These are phyloP conservation scores for Acropora tenuis DNA, from an alignment of 64 coral and sea anemone species.

Conservation along the genomic window DNA sequence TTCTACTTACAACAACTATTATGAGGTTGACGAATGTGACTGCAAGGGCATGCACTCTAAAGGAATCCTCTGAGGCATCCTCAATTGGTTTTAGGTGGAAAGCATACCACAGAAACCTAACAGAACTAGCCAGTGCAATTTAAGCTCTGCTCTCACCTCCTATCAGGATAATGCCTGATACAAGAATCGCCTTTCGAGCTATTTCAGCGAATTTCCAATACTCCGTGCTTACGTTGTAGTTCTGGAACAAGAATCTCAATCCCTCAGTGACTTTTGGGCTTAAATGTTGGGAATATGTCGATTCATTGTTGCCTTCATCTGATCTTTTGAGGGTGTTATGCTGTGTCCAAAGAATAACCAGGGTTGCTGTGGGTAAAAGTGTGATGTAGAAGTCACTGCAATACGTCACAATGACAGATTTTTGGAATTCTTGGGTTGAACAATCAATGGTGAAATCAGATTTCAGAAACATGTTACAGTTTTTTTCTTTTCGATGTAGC, in stretches of 20 bases:
- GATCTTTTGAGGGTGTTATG: neutral
- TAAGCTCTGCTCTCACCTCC: no score
- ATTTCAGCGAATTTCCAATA: constrained; percentile 65
- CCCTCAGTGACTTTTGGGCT: neutral
- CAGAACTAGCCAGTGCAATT: no score
- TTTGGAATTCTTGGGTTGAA: neutral
- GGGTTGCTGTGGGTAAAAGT: neutral
- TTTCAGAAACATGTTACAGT: constrained; percentile 13
- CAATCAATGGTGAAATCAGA: constrained; percentile 34
- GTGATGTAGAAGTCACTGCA: neutral
- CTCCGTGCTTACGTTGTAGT: constrained; percentile 37
- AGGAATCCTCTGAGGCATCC: no score
- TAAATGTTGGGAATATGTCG: no score
- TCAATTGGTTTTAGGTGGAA: no score
- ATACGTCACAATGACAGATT: neutral
- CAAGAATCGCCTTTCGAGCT: no score
- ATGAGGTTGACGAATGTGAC: no score
- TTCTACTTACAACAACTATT: no score
- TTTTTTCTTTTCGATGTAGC: neutral
- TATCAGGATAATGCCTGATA: no score
- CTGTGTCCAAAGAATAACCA: constrained; percentile 39
- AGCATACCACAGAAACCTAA: no score
- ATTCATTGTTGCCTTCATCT: no score
- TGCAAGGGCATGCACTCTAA: no score
- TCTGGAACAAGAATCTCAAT: constrained; percentile 58